A percentile compares a stretch with the other conserved stretches of the same genome.
Evolutionary conservation across 2,888 invertebrate genomes (phyloP).

Genomic region (Laothoe populi): DNA sequence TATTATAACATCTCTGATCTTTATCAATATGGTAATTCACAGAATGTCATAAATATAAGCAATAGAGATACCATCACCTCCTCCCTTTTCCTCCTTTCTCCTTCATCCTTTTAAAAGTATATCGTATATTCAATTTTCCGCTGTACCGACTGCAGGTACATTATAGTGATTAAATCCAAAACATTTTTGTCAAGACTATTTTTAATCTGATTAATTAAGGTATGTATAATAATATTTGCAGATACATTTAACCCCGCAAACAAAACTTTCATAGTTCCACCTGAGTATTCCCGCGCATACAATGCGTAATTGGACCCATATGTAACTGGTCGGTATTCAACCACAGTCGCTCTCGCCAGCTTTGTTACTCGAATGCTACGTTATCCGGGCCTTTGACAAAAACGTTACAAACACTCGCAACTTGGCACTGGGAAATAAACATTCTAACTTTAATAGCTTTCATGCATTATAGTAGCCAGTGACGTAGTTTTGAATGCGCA

Average conservation of each 20-base stretch:
- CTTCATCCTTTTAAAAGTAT: too few relatives aligned
- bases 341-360: conserved; percentile 27
- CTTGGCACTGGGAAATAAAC: conserved; percentile 32
- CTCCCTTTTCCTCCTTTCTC: too few relatives aligned
- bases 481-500: conserved; percentile 26
- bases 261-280: conserved; percentile 20
- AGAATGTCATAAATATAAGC: too few relatives aligned
- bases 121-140: too few relatives aligned
- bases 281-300: conserved; percentile 26
- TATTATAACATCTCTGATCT: too few relatives aligned
- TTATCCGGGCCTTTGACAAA: conserved; percentile 35
- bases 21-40: too few relatives aligned
- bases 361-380: conserved; percentile 30
- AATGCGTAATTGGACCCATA: conserved; percentile 33
- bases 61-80: too few relatives aligned
- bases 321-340: conserved; percentile 29
- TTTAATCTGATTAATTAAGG: too few relatives aligned
- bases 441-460: conserved; percentile 35
- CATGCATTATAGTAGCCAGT: conserved; percentile 24
- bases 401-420: conserved; percentile 28
- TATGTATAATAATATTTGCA: too few relatives aligned
- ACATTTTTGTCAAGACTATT: too few relatives aligned
- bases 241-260: neutral
- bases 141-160: too few relatives aligned
- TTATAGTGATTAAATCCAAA: too few relatives aligned